phyloP scores from a whole-genome alignment of 2,113 vertebrate species.

The Dolichallabes microphthalmus region DNA sequence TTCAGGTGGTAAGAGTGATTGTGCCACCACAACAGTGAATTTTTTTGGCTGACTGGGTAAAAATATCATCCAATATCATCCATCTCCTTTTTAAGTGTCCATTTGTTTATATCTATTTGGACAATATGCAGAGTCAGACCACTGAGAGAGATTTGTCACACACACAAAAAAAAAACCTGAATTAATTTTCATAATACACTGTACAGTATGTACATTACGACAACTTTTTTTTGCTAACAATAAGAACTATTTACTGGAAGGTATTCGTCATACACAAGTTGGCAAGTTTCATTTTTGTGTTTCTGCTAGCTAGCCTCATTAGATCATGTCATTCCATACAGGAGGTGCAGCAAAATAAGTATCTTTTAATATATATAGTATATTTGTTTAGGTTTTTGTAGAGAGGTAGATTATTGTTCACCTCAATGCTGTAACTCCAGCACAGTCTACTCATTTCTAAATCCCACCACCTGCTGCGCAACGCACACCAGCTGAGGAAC shows the following conservation, averaged over 20 bases:
- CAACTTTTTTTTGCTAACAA: background rate
- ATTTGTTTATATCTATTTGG: conserved; percentile 15
- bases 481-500: background rate
- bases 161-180: background rate
- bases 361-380: background rate
- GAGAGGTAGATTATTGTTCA: too few species aligned
- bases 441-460: background rate
- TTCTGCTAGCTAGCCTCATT: background rate
- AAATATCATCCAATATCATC: conserved; percentile 31
- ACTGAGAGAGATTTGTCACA: background rate
- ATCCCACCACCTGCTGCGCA: background rate
- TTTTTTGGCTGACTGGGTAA: conserved; percentile 29
- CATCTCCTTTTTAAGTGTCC: conserved; percentile 28
- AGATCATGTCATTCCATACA: background rate
- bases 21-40: conserved; percentile 18
- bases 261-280: background rate
- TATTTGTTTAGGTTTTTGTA: too few species aligned
- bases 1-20: conserved; percentile 33
- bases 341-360: background rate
- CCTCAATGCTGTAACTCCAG: background rate
- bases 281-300: background rate
- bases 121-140: background rate
- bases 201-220: background rate
- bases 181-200: background rate
- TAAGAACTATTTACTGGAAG: background rate